Conservation (phyloP, 1,140 invertebrate genomes). For the Hyles euphorbiae region DNA sequence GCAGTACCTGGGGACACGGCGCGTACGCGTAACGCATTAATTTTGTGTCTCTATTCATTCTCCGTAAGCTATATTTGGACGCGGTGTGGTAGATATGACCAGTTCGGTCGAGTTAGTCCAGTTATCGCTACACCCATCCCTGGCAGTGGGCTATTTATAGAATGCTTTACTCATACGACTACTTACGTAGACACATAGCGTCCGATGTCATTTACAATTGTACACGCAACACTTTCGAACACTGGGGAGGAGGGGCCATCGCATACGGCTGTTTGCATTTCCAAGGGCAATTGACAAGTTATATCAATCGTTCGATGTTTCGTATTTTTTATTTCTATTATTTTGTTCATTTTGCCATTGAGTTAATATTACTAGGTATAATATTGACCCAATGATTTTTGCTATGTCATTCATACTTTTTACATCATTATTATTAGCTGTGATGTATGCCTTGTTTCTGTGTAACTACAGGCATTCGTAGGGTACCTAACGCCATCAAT, state of each 20-base stretch:
- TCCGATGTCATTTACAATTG: not conserved
- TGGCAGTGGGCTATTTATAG: constrained; percentile 49
- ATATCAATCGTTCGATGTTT: too few relatives aligned
- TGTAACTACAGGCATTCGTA: too few relatives aligned
- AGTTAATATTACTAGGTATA: too few relatives aligned
- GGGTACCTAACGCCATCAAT: too few relatives aligned
- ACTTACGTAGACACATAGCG: constrained; percentile 27
- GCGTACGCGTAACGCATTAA: constrained; percentile 4
- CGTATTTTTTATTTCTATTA: too few relatives aligned
- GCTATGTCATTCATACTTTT: too few relatives aligned
- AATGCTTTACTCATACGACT: constrained; percentile 44
- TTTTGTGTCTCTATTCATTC: constrained; percentile 17
- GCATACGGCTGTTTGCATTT: not conserved
- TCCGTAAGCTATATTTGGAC: constrained; percentile 19
- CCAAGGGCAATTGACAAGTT: too few relatives aligned
- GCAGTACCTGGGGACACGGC: too few relatives aligned
- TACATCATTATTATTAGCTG: too few relatives aligned
- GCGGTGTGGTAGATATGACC: constrained; percentile 25
- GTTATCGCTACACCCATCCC: constrained; percentile 52
- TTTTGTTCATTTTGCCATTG: too few relatives aligned
- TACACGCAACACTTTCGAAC: not conserved
- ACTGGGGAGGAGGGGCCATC: not conserved
- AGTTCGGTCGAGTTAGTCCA: constrained; percentile 44
- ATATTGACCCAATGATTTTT: too few relatives aligned
- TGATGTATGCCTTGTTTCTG: too few relatives aligned